Conservation (phyloP, 2,797 vertebrate genomes). For the Anolis apletophallus region DNA sequence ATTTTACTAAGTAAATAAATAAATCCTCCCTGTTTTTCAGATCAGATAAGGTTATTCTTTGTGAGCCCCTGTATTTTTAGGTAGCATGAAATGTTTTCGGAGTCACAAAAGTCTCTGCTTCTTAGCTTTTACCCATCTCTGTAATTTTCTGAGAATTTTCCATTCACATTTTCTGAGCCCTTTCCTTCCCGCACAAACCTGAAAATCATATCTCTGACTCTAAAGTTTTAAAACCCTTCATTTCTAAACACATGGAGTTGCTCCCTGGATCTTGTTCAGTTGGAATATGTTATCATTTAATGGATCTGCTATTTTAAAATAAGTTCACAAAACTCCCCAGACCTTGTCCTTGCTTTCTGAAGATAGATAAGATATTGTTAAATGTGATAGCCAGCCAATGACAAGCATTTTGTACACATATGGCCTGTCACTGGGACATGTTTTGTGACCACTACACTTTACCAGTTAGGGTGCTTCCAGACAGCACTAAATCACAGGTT, state of each 20-base stretch:
- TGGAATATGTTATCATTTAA: slow-evolving; percentile 15
- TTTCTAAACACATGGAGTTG: background rate
- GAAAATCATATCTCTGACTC: background rate
- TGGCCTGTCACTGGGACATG: no score
- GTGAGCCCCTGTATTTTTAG: background rate
- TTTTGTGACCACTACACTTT: no score
- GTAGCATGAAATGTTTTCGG: background rate
- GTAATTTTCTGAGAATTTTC: background rate
- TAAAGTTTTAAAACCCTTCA: background rate
- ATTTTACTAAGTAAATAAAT: no score
- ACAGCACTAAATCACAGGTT: no score
- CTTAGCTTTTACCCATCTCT: no score
- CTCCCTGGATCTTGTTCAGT: slow-evolving; percentile 37
- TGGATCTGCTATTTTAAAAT: slow-evolving; percentile 33
- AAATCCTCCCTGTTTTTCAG: background rate
- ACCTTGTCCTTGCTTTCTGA: slow-evolving; percentile 24
- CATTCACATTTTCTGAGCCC: rapidly evolving
- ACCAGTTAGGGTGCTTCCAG: no score
- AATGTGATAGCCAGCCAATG: no score
- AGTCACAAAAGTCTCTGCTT: background rate
- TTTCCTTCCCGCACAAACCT: slow-evolving; percentile 4
- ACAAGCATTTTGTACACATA: no score
- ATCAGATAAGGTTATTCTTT: background rate
- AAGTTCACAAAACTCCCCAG: slow-evolving; percentile 19
- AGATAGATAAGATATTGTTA: background rate